A percentile compares a stretch with the other conserved stretches of the same genome.
Evolutionary conservation across 2,797 vertebrate species (phyloP).

Genomic region (Coilia nasus): DNA sequence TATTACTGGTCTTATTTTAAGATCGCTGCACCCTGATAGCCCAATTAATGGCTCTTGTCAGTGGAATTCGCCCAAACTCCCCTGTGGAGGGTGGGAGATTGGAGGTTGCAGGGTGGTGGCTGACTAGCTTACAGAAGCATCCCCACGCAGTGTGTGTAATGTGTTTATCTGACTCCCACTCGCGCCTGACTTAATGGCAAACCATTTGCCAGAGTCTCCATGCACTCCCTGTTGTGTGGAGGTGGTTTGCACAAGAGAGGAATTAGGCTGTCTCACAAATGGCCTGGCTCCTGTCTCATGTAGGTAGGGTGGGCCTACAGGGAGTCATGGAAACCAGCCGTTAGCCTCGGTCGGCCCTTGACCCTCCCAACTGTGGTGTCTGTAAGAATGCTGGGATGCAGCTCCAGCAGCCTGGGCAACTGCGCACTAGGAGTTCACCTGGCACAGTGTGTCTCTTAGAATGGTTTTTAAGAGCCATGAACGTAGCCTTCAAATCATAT

Average conservation of each 20-base stretch:
- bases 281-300: neutral
- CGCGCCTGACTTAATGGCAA: constrained; percentile 4
- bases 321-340: neutral
- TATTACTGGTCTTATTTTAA: neutral
- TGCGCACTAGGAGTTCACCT: neutral
- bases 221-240: constrained; percentile 7
- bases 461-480: neutral
- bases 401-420: neutral
- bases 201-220: constrained; percentile 10
- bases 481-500: neutral
- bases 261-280: constrained; percentile 26
- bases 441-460: neutral
- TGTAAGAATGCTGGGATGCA: neutral
- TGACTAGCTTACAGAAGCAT: neutral
- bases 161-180: constrained; percentile 47
- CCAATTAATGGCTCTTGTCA: constrained; percentile 16
- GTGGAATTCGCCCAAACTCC: neutral
- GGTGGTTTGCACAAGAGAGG: constrained; percentile 22
- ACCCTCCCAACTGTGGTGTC: neutral
- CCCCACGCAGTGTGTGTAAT: neutral
- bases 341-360: neutral
- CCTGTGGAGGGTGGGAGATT: neutral
- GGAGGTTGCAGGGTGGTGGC: neutral
- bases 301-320: neutral
- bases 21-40: neutral